Evolutionary conservation across 2,888 invertebrate genomes (phyloP), one percentile per base, ranked within the genome.

Genomic region (Choristoneura rosaceana): DNA sequence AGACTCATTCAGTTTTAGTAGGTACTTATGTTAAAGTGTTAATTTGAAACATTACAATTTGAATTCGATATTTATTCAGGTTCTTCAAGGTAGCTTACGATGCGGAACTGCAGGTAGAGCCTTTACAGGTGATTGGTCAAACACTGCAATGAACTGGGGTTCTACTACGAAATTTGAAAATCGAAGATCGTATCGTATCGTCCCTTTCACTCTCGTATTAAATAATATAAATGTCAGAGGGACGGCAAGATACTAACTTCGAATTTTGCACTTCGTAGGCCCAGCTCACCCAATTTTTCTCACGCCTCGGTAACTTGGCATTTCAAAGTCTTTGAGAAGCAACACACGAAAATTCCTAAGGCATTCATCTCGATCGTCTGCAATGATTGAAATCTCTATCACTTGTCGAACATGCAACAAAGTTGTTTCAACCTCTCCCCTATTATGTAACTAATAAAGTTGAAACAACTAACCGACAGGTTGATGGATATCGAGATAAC

Each of bases 401-500:
- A 68, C 71, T 63, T 71, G 71, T 71, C 59, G 68, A 62, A 71
- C 71, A 45, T 50, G 66, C 45, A 61, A 67, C 71, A 2, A 47
- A 55, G 67, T 71, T 63, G 63, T 71, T 71, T 41, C 68, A 63
- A 68, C 71, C 68, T 69, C 69, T 71, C 55, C 55, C 61, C 65
- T 66, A 66, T 71, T 71, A 68, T 61, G 67, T 71, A 71, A 71
- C 55, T 62, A 50, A 65, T 14, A 68, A 58, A 52, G 65, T 66
- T 88, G 88, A 90, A 87, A 89, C 84, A 87, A 89, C 87, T 87
- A 88, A 81, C 82, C 78, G 86, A 85, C 85, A 84, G 84, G 80
- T 83, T 78, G 85, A 84, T 87, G 80, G 81, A 83, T 79, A 74
- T 76, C 76, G 75, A 80, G 84, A 84, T 85, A 86, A 82, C 81